These are phyloP conservation scores for Prionace glauca DNA, from an alignment of 2,797 vertebrate species.

Conservation along the genomic window DNA sequence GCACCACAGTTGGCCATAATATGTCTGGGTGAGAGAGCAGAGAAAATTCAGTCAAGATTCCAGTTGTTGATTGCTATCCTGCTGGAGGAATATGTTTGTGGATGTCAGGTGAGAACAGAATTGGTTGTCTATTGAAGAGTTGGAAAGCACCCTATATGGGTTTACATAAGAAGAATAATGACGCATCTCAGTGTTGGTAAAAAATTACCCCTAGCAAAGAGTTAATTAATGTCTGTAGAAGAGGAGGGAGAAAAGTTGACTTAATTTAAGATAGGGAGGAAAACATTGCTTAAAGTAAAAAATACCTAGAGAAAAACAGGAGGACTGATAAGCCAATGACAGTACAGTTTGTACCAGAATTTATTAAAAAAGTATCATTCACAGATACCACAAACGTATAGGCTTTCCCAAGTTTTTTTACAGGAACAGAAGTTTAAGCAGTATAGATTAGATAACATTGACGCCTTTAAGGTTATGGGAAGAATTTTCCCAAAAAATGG, in stretches of 20 bases:
- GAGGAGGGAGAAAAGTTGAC: neutral
- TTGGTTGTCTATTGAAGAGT: neutral
- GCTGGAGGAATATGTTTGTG: neutral
- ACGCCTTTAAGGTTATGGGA: neutral
- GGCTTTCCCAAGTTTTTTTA: neutral
- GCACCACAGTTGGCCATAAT: neutral
- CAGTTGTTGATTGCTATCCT: neutral
- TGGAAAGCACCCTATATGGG: neutral
- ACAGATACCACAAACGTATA: neutral
- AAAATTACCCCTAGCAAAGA: neutral
- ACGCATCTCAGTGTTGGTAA: neutral
- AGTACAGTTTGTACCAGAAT: neutral
- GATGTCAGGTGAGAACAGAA: neutral
- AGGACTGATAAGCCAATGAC: neutral
- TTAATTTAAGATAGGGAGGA: neutral
- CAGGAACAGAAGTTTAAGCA: neutral
- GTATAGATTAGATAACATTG: no score
- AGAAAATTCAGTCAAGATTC: neutral
- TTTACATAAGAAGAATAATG: neutral
- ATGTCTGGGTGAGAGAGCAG: neutral
- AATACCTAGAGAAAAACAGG: neutral
- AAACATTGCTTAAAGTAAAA: slow-evolving; percentile 1
- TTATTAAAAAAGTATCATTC: neutral
- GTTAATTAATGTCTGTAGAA: neutral
- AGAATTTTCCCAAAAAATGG: no score